phyloP scores from a whole-genome alignment of 2,113 vertebrate species.

The Alectura lathami region DNA sequence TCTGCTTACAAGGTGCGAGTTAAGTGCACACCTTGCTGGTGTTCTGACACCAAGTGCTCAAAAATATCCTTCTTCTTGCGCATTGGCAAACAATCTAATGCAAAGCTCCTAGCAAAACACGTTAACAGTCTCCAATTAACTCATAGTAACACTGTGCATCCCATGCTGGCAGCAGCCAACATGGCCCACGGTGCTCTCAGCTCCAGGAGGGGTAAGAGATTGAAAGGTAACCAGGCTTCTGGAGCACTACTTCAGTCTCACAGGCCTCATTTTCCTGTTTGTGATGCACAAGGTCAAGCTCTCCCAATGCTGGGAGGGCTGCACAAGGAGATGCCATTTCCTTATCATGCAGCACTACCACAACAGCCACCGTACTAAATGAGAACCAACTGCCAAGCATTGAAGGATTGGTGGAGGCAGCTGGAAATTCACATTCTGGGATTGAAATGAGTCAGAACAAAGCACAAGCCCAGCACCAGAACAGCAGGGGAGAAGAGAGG shows the following conservation, averaged over 20 bases:
- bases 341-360: rapidly evolving
- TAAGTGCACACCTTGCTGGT: background rate
- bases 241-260: background rate
- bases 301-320: rapidly evolving
- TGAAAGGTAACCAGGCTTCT: background rate
- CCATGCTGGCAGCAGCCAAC: background rate
- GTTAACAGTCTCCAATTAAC: background rate
- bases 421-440: background rate
- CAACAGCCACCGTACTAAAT: background rate
- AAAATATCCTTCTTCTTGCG: background rate
- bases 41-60: background rate
- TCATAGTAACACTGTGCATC: background rate
- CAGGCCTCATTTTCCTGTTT: background rate
- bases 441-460: slow-evolving; percentile 42
- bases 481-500: background rate
- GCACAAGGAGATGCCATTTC: background rate
- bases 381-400: background rate
- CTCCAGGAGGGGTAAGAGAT: background rate
- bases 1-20: background rate
- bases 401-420: background rate
- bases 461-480: background rate
- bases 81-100: background rate
- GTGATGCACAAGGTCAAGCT: background rate
- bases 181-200: background rate
- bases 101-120: background rate